Evolutionary conservation across 2,888 invertebrate species (phyloP), one percentile per base, ranked within the genome.

Genomic region (Nesidiocoris tenuis): DNA sequence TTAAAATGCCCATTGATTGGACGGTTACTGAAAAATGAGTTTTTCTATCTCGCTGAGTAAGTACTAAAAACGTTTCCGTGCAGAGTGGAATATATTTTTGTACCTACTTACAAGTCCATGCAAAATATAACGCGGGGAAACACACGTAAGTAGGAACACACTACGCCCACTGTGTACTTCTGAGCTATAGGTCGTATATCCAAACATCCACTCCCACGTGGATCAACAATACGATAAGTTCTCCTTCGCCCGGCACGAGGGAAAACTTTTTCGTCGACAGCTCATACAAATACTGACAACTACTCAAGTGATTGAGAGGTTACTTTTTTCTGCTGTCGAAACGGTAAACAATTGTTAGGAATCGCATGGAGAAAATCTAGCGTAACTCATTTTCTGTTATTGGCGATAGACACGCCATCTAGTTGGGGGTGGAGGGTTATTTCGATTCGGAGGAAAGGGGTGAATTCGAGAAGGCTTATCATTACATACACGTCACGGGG

Each of bases 381-480:
- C 21, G 65, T 65, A 65, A 65, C 54, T 39, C 54, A 65, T 65
- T 65, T 65, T 39, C 39, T n/a, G n/a, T 65, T 39, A 65, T 65
- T 65, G 65, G 17, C 65, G 24, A 39, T 65, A 65, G 65, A 65
- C 65, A 65, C 65, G 65, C 65, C 17, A 65, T 39, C 65, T 25
- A 64, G 16, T 64, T 64, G 7, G 39, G 9, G 25, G 17, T 65
- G 9, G 7, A 24, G 12, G 39, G 64, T 21, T 65, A 39, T 65
- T 65, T 65, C 25, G 65, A 39, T 39, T 39, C 39, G 39, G 39
- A 39, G 39, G 39, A 39, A 39, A 61, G 65, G 65, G 25, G 65
- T 39, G 25, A 39, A 39, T 17, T 17, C 18, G 17, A 25, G 19
- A 39, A 24, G 39, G 39, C 65, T 24, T 65, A 39, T 65, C 65